Percentiles rank a stretch among this genome's conserved stretches.
phyloP scores from a whole-genome alignment of 2,888 invertebrate genomes.

The Zootermopsis nevadensis region DNA sequence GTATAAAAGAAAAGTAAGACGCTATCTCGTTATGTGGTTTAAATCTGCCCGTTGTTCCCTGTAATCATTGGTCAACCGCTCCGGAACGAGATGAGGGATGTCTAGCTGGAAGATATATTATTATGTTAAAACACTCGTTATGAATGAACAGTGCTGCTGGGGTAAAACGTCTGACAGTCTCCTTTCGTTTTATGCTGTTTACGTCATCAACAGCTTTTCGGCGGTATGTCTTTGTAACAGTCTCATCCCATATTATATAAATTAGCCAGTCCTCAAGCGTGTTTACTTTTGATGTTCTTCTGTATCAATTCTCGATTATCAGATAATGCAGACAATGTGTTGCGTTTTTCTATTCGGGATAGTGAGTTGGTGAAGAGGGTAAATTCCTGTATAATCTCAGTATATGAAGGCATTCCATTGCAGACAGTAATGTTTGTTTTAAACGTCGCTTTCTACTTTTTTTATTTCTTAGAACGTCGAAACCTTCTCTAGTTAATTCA shows the following conservation, averaged over 20 bases:
- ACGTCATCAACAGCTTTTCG: constrained; percentile 19
- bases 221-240: constrained; percentile 26
- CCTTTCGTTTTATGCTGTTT: constrained; percentile 11
- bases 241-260: background rate
- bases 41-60: constrained; percentile 20
- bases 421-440: background rate
- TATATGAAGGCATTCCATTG: background rate
- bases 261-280: constrained; percentile 12
- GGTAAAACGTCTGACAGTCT: constrained; percentile 11
- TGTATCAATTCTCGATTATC: background rate
- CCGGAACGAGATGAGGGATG: constrained; percentile 20
- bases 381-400: background rate
- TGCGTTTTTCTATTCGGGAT: background rate
- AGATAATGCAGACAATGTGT: constrained; percentile 14
- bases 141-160: constrained; percentile 28
- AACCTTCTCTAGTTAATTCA: background rate
- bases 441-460: background rate
- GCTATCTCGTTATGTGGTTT: constrained; percentile 24
- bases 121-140: constrained; percentile 19
- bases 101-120: background rate
- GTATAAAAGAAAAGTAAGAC: constrained; percentile 13
- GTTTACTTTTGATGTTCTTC: background rate
- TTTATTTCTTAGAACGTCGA: background rate
- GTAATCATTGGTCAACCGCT: constrained; percentile 6
- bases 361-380: background rate